Evolutionary conservation across 2,113 vertebrate species (phyloP).

Genomic region (Tor tambroides): DNA sequence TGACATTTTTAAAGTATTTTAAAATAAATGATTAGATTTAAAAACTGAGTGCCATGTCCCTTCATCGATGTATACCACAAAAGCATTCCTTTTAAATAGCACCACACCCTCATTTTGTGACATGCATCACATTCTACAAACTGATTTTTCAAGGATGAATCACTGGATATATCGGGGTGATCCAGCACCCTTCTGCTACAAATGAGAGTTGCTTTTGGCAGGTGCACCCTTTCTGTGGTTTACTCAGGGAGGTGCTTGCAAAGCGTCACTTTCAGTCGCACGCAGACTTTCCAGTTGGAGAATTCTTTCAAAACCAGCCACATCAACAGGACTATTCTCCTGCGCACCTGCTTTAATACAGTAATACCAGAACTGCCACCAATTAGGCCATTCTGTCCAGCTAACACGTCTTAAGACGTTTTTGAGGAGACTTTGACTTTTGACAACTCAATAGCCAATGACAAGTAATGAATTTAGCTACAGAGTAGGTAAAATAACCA

Average conservation of each 20-base stretch:
- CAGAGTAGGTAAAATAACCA: background rate
- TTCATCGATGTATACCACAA: background rate
- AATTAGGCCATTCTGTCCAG: background rate
- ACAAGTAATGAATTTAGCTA: background rate
- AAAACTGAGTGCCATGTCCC: background rate
- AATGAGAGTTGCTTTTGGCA: conserved; percentile 45
- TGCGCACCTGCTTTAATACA: conserved; percentile 42
- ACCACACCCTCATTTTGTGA: background rate
- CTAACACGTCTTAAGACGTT: background rate
- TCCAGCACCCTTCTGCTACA: conserved; percentile 28
- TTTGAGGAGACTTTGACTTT: background rate
- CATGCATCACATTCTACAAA: background rate
- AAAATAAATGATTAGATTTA: background rate
- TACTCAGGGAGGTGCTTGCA: conserved; percentile 40
- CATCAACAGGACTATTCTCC: conserved; percentile 45
- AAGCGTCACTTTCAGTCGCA: conserved; percentile 33
- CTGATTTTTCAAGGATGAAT: conserved; percentile 30
- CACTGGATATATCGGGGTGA: conserved; percentile 28
- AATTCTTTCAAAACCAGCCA: conserved; percentile 56
- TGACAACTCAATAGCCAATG: background rate
- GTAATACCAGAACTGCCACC: background rate
- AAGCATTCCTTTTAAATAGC: background rate
- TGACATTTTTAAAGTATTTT: background rate
- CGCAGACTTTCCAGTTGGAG: conserved; percentile 45
- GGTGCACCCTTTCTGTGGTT: conserved; percentile 9